phyloP scores from a whole-genome alignment of 2,888 invertebrate genomes.

The Philereme transversata region DNA sequence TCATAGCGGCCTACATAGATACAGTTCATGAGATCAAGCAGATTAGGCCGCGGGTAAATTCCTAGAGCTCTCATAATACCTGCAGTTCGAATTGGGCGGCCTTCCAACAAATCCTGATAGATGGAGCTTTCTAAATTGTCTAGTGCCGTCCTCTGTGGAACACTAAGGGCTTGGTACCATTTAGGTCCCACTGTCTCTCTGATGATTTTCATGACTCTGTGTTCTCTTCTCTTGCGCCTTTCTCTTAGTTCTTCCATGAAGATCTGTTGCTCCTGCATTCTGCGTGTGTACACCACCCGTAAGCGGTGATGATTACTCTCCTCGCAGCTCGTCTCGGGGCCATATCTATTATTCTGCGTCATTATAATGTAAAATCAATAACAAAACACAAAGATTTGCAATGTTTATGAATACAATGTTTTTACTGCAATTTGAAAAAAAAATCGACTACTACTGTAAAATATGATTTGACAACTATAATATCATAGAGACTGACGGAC shows the following conservation, averaged over 20 bases:
- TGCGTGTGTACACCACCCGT: constrained; percentile 59
- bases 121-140: constrained; percentile 58
- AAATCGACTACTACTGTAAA: too few species aligned
- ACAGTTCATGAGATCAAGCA: constrained; percentile 62
- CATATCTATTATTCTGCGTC: constrained; percentile 38
- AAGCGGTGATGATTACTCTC: constrained; percentile 49
- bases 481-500: too few species aligned
- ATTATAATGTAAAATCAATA: constrained; percentile 1
- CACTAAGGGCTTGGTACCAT: constrained; percentile 75
- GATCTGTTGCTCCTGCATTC: constrained; percentile 59
- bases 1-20: constrained; percentile 60
- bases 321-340: constrained; percentile 50
- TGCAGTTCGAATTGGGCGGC: constrained; percentile 57
- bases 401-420: not conserved
- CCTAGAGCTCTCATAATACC: constrained; percentile 59
- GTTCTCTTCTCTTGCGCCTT: constrained; percentile 51
- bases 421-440: too few species aligned
- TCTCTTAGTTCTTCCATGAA: constrained; percentile 70
- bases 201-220: constrained; percentile 45
- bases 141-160: constrained; percentile 60
- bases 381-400: constrained; percentile 8
- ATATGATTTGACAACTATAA: too few species aligned
- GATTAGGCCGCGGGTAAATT: constrained; percentile 57
- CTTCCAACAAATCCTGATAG: constrained; percentile 70
- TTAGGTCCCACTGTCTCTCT: constrained; percentile 58